Evolutionary conservation across 2,888 invertebrate species (phyloP).

Genomic region (Caenorhabditis imperialis): DNA sequence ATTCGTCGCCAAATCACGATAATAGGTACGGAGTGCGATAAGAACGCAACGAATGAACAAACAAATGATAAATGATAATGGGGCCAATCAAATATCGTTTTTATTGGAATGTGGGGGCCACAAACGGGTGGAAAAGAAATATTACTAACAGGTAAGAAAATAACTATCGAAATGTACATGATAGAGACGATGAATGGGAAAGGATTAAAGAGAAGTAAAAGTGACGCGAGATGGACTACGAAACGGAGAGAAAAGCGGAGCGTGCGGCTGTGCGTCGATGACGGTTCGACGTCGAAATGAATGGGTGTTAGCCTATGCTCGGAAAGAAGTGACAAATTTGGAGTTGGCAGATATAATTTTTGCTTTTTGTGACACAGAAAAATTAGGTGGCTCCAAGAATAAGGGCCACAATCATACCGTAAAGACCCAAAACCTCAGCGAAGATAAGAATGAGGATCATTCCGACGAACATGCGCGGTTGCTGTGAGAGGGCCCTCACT

Average conservation of each 20-base stretch:
- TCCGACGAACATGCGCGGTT: conserved; percentile 76
- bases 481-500: conserved; percentile 75
- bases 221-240: neutral
- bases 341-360: neutral
- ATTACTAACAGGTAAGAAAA: no score
- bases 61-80: conserved; percentile 1
- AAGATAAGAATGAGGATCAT: conserved; percentile 78
- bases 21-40: conserved; percentile 22
- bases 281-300: neutral
- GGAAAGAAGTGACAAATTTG: neutral
- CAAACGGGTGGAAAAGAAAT: conserved; percentile 15
- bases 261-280: neutral
- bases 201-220: conserved; percentile 1
- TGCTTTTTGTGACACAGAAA: conserved; percentile 6
- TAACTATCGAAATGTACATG: conserved; percentile 48
- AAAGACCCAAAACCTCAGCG: conserved; percentile 88
- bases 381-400: conserved; percentile 89
- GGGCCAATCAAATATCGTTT: conserved; percentile 37
- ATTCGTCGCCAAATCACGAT: conserved; percentile 21
- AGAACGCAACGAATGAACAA: conserved; percentile 20
- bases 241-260: conserved; percentile 5
- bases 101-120: conserved; percentile 39
- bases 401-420: conserved; percentile 99
- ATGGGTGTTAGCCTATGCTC: conserved; percentile 1
- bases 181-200: conserved; percentile 5